Base-by-base conservation (phyloP, 2,797 vertebrate genomes). In the Oryzias dopingdopingensis region DNA sequence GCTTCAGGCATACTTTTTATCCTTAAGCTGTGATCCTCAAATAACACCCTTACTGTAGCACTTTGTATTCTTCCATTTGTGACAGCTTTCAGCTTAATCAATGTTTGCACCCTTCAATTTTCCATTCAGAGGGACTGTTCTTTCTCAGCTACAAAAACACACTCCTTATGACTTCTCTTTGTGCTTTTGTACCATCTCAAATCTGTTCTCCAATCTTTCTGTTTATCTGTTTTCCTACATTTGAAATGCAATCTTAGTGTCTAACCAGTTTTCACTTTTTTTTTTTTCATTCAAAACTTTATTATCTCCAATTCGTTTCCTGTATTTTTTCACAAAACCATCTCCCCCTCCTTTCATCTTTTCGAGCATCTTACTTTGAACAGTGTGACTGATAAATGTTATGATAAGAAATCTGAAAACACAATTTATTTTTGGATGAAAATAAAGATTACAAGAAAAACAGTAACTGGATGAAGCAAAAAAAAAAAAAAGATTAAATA, bases 61-160 rank as follows among this genome's bases (percentile, higher is more conserved):
- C 56, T 70, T 69, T 65, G 44, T 65, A 23, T 52, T 43, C 32
- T 29, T 42, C 49, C 48, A 18, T 61, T 51, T 69, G 55, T 56
- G 65, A 78, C 62, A 68, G 56, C 29, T 14, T 45, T 74, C 52
- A 0, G 4, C 67, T 49, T 45, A 63, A 72, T 70, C 61, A 59
- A 16, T 69, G 62, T 53, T 50, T 59, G 37, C 18, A 14, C 45
- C 46, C 56, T 66, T 45, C 71, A 71, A 59, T 79, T 81, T 77
- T 66, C 45, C 53, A 68, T 74, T 70, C 29, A 60, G 58, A 74
- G n/a, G 24, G 29, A 23, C 52, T 70, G 20, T 69, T 72, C 54
- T 74, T 41, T 63, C 55, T 61, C 49, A 54, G 49, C 59, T 68
- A 45, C 49, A 65, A 69, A 83, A 76, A 55, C 46, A 66, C 62